Percentiles rank a stretch among this genome's conserved stretches.
phyloP scores from a whole-genome alignment of 2,888 invertebrate species.

The Morpho achilles region DNA sequence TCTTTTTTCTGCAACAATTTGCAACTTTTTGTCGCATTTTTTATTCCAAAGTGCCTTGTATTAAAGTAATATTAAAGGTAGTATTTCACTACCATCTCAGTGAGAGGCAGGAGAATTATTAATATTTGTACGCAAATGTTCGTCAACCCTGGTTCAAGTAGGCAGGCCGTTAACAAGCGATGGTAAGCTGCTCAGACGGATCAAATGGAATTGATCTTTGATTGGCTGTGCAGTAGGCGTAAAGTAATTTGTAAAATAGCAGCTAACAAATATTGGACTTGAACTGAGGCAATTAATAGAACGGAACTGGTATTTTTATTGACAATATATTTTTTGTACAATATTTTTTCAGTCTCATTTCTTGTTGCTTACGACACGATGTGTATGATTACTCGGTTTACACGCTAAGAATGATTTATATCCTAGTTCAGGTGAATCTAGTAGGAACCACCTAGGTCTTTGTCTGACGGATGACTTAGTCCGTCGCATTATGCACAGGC shows the following conservation, averaged over 20 bases:
- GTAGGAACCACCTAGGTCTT: no score
- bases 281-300: slow-evolving; percentile 8
- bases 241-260: slow-evolving; percentile 26
- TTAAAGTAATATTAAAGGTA: no score
- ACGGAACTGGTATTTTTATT: slow-evolving; percentile 4
- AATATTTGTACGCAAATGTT: slow-evolving; percentile 5
- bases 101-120: no score
- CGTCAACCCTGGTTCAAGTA: slow-evolving; percentile 18
- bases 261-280: slow-evolving; percentile 20
- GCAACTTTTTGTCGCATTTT: neutral
- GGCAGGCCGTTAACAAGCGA: slow-evolving; percentile 28
- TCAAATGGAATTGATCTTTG: slow-evolving; percentile 31
- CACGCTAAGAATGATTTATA: no score
- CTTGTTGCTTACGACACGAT: no score
- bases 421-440: no score
- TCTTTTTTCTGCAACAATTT: neutral
- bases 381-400: no score
- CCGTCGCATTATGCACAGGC: no score
- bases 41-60: no score
- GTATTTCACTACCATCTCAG: no score
- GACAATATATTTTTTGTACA: neutral
- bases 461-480: no score
- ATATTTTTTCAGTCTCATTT: neutral
- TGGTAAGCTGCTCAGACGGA: slow-evolving; percentile 25
- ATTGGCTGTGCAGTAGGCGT: slow-evolving; percentile 28